Evolutionary conservation across 2,888 invertebrate species (phyloP), one percentile per base, ranked within the genome.

Genomic region (Pyrrhosoma nymphula): DNA sequence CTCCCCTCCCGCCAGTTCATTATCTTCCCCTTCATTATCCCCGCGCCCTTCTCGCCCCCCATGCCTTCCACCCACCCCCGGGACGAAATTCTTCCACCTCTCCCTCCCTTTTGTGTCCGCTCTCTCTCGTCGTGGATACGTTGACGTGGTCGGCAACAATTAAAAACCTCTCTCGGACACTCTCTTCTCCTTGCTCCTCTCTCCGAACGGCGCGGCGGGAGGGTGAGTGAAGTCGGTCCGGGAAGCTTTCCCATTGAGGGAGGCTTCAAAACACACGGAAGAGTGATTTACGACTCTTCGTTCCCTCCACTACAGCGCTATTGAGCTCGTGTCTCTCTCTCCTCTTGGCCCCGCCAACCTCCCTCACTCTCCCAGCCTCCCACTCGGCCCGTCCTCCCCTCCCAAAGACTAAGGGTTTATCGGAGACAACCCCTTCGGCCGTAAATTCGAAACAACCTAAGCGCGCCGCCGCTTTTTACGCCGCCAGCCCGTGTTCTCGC

Each of bases 21-120:
- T 82, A 82, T 82, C 82, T 82, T 82, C 82, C 82, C 82, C 82
- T 82, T 82, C 82, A 82, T 82, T 82, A 82, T 82, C 82, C 35
- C 82, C n/a, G 55, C n/a, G 89, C 55, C 89, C 55, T 89, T 26
- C 89, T 47, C 55, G 55, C 56, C 89, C 10, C 47, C 89, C 56
- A 2, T 39, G 10, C 10, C n/a, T 35, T n/a, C 55, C 26, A 14
- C n/a, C 56, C 55, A 30, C n/a, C 47, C 55, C 55, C 55, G 55
- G n/a, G 20, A 55, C 23, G 55, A 14, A 6, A 55, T 56, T n/a
- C 89, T 26, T 89, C 56, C 89, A 55, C n/a, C 88, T 88, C 18
- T 39, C 88, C 39, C 88, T 4, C 88, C 56, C 56, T 55, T 55
- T 55, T n/a, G 89, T n/a, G 26, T 55, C 6, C 26, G 56, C 56